Evolutionary conservation across 2,113 vertebrate species (phyloP).

Genomic region (Leptobrachium leishanense): DNA sequence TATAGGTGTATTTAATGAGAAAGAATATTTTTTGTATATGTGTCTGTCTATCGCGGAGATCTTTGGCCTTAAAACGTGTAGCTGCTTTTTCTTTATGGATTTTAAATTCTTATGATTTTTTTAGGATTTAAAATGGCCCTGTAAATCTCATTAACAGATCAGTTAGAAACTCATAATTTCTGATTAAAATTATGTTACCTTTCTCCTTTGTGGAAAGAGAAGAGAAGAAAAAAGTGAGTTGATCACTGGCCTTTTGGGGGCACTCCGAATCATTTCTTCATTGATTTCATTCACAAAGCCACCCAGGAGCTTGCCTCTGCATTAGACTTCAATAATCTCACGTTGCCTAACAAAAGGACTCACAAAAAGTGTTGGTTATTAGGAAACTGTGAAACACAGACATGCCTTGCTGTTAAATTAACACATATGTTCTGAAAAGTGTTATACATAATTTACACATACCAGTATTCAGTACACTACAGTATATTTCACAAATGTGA

Average conservation of each 20-base stretch:
- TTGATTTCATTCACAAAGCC: conserved; percentile 39
- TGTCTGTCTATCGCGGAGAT: conserved; percentile 36
- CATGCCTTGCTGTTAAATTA: neutral
- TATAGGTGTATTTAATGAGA: too few species aligned
- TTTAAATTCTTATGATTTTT: too few species aligned
- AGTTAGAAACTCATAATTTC: conserved; percentile 45
- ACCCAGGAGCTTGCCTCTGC: conserved; percentile 20
- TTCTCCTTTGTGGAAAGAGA: conserved; percentile 26
- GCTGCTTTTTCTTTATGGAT: conserved; percentile 40
- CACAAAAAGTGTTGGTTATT: conserved; percentile 29
- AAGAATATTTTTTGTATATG: neutral
- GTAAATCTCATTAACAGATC: conserved; percentile 45
- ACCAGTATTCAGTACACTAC: too few species aligned
- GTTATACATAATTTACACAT: too few species aligned
- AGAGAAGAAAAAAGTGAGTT: conserved; percentile 9
- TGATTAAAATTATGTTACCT: conserved; percentile 51
- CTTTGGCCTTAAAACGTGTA: conserved; percentile 39
- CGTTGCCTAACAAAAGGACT: conserved; percentile 2
- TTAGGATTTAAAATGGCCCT: conserved; percentile 47
- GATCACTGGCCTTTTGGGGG: conserved; percentile 6
- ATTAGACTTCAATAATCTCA: conserved; percentile 24
- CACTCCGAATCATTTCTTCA: conserved; percentile 14
- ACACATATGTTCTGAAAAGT: neutral
- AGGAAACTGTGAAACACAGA: conserved; percentile 5
- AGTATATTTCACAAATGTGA: too few species aligned